Base-by-base conservation (phyloP, 1,140 invertebrate species). In the Myzus persicae region DNA sequence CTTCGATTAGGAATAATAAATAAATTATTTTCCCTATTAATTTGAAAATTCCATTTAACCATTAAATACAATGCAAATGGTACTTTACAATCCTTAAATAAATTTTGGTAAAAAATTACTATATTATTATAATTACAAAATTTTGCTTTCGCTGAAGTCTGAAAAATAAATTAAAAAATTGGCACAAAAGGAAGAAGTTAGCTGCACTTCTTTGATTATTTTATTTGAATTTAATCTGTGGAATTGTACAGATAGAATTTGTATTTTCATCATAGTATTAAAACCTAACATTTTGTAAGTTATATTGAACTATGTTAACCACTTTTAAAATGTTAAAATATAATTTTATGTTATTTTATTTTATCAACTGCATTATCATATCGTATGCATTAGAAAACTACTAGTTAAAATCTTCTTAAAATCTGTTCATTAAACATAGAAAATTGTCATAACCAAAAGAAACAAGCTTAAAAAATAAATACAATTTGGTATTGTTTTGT, bases 241-340 rank as follows among this genome's bases (percentile, higher is more conserved):
- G 4, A 89, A 54, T 54, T 89, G 46, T 89, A 89, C 22, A 54
- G 36, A 31, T 89, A 18, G 24, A 88, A 54, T 89, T 89, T 51
- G 31, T 54, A 11, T 40, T 38, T 89, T 40, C 36, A 40, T 51
- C 20, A 51, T 89, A 38, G 22, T 89, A 22, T 89, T 89, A 89
- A 38, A 89, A 89, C n/a, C 44, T 22, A 38, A 76, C 4, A 5
- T 89, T 51, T 51, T 54, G 51, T 89, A 54, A 26, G 38, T 54
- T 89, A 89, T 54, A 54, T 24, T 89, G 22, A 40, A 26, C 24
- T 20, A 5, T 88, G 44, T 48, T 89, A 44, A 85, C 84, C 40
- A 87, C 48, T 48, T 89, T 89, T 24, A 54, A 89, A 54, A 54
- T 54, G 46, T 51, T 89, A 54, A 54, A 89, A 89, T 89, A 89